Evolutionary conservation across 1,140 invertebrate genomes (phyloP).

Genomic region (Heterodera carotae): DNA sequence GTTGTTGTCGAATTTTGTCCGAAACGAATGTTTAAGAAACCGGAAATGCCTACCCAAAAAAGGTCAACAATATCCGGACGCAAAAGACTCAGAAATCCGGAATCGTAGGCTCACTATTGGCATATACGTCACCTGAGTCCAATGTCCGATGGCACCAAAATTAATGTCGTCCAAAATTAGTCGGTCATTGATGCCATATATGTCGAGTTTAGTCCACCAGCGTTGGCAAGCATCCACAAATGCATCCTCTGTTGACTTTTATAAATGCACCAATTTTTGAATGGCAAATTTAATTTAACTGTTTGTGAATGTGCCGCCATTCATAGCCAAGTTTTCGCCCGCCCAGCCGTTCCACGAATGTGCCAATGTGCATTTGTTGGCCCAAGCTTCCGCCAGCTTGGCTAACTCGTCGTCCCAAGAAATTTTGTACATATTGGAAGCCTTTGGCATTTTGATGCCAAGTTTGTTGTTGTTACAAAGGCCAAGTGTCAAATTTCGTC

Average conservation of each 20-base stretch:
- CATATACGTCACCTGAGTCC: background rate
- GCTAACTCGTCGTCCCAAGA: background rate
- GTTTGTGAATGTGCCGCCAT: constrained; percentile 4
- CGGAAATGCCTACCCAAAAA: too few species aligned
- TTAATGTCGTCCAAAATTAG: background rate
- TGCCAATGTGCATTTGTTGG: background rate
- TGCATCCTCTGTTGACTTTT: background rate
- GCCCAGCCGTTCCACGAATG: constrained; percentile 9
- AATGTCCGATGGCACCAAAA: background rate
- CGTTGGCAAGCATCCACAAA: background rate
- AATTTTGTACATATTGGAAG: background rate
- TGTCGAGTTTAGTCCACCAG: constrained; percentile 6
- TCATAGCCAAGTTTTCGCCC: constrained; percentile 14
- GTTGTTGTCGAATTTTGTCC: too few species aligned
- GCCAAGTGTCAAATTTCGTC: background rate
- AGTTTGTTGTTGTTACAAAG: background rate
- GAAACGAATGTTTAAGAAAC: too few species aligned
- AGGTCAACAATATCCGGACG: too few species aligned
- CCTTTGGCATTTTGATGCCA: background rate
- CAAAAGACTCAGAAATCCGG: too few species aligned
- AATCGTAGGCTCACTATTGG: too few species aligned
- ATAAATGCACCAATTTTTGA: background rate
- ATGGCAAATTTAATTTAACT: background rate
- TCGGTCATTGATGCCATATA: background rate
- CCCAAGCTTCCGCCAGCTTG: background rate